Percentiles rank a stretch among this genome's conserved stretches.
Evolutionary conservation across 1,140 invertebrate genomes (phyloP).

Genomic region (Drosophila kepulauana): DNA sequence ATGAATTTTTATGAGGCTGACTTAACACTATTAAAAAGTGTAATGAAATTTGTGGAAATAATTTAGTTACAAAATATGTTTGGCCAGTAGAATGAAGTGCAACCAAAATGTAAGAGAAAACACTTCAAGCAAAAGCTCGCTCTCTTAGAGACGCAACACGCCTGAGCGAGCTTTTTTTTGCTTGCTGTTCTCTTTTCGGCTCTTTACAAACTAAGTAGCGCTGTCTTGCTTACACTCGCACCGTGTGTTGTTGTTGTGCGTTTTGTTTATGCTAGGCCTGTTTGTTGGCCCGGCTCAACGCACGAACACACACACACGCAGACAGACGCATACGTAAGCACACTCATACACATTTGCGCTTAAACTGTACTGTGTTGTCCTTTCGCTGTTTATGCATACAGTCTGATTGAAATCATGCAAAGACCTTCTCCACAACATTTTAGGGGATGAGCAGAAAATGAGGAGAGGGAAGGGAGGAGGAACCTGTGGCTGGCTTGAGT

Average conservation of each 20-base stretch:
- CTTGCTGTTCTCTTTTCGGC: neutral
- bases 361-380: slow-evolving; percentile 18
- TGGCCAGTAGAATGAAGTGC: neutral
- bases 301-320: slow-evolving; percentile 10
- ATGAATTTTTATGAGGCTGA: too few species aligned
- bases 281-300: slow-evolving; percentile 49
- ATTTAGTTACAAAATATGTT: neutral
- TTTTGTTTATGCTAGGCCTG: slow-evolving; percentile 51
- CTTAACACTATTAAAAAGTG: too few species aligned
- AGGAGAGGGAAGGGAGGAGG: neutral
- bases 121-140: slow-evolving; percentile 19
- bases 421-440: too few species aligned
- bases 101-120: neutral
- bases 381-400: slow-evolving; percentile 46
- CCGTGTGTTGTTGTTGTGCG: slow-evolving; percentile 4
- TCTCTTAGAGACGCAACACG: slow-evolving; percentile 23
- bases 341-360: slow-evolving; percentile 7
- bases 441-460: too few species aligned
- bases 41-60: neutral
- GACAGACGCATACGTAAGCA: neutral
- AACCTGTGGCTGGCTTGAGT: slow-evolving; percentile 50
- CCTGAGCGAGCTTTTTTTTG: slow-evolving; percentile 42
- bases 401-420: slow-evolving; percentile 47
- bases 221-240: slow-evolving; percentile 1
- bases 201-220: neutral